Percentiles rank a stretch among this genome's conserved stretches.
Evolutionary conservation across 1,140 invertebrate genomes (phyloP).

Genomic region (Gryon sp.): DNA sequence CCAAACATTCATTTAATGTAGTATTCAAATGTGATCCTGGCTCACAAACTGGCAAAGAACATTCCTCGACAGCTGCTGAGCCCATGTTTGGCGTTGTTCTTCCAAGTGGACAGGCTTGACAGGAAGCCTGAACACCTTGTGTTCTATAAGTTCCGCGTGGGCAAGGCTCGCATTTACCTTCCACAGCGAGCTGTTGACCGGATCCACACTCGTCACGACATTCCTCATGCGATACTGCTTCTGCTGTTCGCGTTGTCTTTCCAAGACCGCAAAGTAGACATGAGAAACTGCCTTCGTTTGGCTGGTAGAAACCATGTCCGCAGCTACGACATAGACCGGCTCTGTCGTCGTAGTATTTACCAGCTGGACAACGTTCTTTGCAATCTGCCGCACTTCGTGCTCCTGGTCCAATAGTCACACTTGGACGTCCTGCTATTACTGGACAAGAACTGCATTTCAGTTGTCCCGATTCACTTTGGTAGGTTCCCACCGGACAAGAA

Average conservation of each 20-base stretch:
- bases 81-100: slow-evolving; percentile 92
- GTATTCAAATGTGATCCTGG: slow-evolving; percentile 92
- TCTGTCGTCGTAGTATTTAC: slow-evolving; percentile 93
- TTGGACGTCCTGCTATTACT: slow-evolving; percentile 89
- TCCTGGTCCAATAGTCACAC: slow-evolving; percentile 91
- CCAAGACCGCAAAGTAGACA: slow-evolving; percentile 94
- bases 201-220: slow-evolving; percentile 95
- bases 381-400: slow-evolving; percentile 93
- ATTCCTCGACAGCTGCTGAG: slow-evolving; percentile 92
- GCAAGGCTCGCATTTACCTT: slow-evolving; percentile 95
- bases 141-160: slow-evolving; percentile 93
- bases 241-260: slow-evolving; percentile 94
- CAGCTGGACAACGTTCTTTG: slow-evolving; percentile 94
- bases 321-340: slow-evolving; percentile 92
- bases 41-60: slow-evolving; percentile 92
- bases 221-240: slow-evolving; percentile 92
- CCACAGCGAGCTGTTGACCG: slow-evolving; percentile 91
- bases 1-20: slow-evolving; percentile 90
- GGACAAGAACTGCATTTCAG: slow-evolving; percentile 93
- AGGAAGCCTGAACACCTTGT: slow-evolving; percentile 92
- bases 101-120: slow-evolving; percentile 91
- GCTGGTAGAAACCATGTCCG: slow-evolving; percentile 96
- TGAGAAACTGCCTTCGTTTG: slow-evolving; percentile 93
- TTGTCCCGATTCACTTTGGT: slow-evolving; percentile 96
- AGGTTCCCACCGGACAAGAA: slow-evolving; percentile 92